These are phyloP conservation scores for Drosophila conformis DNA, from an alignment of 2,888 invertebrate genomes.

Conservation along the genomic window DNA sequence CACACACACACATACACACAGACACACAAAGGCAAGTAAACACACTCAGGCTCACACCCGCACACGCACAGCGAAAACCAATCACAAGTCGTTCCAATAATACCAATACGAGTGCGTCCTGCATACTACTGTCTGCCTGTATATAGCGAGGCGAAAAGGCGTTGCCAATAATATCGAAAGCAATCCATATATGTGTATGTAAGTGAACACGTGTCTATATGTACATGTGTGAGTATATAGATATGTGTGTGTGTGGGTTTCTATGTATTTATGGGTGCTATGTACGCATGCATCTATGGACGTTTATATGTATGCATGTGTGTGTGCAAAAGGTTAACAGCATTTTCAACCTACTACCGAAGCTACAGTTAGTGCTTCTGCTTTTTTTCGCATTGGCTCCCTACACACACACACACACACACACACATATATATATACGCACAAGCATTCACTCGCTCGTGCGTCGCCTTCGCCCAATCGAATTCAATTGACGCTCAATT, in stretches of 20 bases:
- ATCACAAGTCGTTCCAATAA: constrained; percentile 60
- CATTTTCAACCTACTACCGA: constrained; percentile 51
- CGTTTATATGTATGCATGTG: background rate
- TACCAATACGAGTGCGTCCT: constrained; percentile 48
- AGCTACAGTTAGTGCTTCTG: constrained; percentile 28
- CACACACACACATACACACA: background rate
- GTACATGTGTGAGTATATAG: constrained; percentile 1
- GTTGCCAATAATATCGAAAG: constrained; percentile 81
- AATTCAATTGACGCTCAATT: constrained; percentile 84
- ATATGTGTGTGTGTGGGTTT: constrained; percentile 10
- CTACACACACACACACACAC: constrained; percentile 53
- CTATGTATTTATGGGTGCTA: background rate
- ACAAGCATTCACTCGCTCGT: constrained; percentile 44
- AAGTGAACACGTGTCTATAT: constrained; percentile 1
- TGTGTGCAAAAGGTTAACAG: constrained; percentile 74
- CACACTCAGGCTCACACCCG: background rate
- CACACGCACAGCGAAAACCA: constrained; percentile 56
- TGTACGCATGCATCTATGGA: background rate
- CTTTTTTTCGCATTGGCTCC: constrained; percentile 57
- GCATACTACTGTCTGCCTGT: constrained; percentile 19
- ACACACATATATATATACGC: background rate
- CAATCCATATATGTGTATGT: constrained; percentile 65
- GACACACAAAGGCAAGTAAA: background rate
- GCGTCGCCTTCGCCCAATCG: constrained; percentile 81
- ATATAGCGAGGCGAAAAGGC: constrained; percentile 66